phyloP scores from a whole-genome alignment of 2,113 vertebrate genomes.

The Zootoca vivipara region DNA sequence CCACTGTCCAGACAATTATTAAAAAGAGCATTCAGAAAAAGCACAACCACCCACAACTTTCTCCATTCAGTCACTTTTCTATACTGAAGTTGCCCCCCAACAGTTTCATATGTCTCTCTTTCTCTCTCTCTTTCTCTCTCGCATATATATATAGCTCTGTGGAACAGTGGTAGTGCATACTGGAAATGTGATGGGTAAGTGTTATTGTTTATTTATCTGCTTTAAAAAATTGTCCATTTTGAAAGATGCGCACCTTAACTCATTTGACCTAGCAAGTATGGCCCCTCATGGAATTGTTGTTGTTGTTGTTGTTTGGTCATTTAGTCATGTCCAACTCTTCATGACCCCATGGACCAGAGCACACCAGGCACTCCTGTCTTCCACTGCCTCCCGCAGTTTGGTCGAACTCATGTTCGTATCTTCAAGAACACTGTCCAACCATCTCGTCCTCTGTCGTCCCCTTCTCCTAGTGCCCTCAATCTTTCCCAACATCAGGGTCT shows the following conservation, averaged over 20 bases:
- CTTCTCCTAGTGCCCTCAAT: no score
- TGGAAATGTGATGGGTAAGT: conserved; percentile 71
- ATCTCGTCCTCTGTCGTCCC: no score
- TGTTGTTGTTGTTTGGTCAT: no score
- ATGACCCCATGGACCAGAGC: no score
- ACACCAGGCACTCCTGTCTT: no score
- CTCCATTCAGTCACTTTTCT: not conserved
- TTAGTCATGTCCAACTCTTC: no score
- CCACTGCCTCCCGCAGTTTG: no score
- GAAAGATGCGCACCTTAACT: not conserved
- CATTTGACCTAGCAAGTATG: not conserved
- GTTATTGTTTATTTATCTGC: not conserved
- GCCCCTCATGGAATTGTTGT: not conserved
- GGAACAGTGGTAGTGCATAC: conserved; percentile 76
- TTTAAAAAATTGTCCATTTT: not conserved
- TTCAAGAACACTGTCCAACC: no score
- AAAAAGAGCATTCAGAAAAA: not conserved
- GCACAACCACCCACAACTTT: not conserved
- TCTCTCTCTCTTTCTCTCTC: not conserved
- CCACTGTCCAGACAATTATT: not conserved
- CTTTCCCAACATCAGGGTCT: no score
- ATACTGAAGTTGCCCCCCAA: conserved; percentile 20
- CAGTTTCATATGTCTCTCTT: conserved; percentile 2
- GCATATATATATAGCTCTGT: conserved; percentile 65
- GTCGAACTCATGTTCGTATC: no score